Evolutionary conservation across 64 coral and sea anemone species (phyloP), one percentile per base, ranked within the genome.

Genomic region (Stylophora pistillata): DNA sequence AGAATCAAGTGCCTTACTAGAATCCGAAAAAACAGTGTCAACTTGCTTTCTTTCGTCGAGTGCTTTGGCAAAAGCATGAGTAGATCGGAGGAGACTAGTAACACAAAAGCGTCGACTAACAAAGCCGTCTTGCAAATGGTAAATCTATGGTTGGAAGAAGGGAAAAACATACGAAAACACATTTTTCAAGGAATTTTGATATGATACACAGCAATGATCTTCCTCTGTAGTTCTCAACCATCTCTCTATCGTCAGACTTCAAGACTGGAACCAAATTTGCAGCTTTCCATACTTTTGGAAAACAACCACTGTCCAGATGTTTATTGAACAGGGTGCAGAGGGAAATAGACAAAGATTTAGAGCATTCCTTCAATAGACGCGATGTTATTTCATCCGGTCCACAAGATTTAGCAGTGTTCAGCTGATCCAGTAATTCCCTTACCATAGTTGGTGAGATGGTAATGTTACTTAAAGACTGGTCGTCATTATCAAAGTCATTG

Each of bases 331-430:
- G 58, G 55, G 5, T 87, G 13, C 85, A 87, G 71, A 75, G 23
- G 25, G 72, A 71, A 60, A 75, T 75, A 75, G 85, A 87, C 54
- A 87, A 75, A 0, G 54, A 56, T 75, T 87, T 87, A 75, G 53
- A 74, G 59, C 85, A 87, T 31, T 87, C 55, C 85, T 87, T 87
- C 85, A 87, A 87, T 54, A 87, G 85, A 74, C 71, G 70, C n/a
- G 85, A 60, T n/a, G n/a, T n/a, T n/a, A n/a, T 52, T 37, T n/a
- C 72, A 75, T 87, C 85, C 31, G 53, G 85, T 37, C 72, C 37
- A 62, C 84, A 54, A 75, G n/a, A 63, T 74, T 87, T 87, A 29
- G n/a, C 41, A 88, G 59, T 74, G 71, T 56, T 71, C 53, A 77
- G 60, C 60, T 74, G 72, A 88, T 41, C 72, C 72, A 73, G 31